Percentiles rank a stretch among this genome's conserved stretches.
Evolutionary conservation across 2,797 vertebrate species (phyloP).

Genomic region (Molothrus ater): DNA sequence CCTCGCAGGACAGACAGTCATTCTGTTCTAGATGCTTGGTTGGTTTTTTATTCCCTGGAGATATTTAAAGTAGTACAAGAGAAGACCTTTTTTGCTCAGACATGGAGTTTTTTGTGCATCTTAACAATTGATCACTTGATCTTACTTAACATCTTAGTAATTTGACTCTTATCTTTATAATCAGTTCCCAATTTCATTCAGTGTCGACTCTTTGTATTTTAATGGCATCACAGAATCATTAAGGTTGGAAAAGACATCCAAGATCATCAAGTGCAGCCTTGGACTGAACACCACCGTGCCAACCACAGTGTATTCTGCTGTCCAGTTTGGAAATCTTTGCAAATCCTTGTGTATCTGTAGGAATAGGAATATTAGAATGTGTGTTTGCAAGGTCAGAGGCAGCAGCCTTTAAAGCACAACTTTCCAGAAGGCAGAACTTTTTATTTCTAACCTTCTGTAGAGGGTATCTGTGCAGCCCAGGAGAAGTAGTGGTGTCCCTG

Average conservation of each 20-base stretch:
- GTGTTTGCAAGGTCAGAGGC: not conserved
- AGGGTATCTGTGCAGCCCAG: not conserved
- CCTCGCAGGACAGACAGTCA: not conserved
- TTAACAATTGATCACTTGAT: not conserved
- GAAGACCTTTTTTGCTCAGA: not conserved
- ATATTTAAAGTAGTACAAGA: not conserved
- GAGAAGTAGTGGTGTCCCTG: not conserved
- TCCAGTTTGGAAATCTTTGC: not conserved
- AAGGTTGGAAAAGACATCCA: not conserved
- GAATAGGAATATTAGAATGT: not conserved
- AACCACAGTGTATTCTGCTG: not conserved
- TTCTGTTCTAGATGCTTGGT: not conserved
- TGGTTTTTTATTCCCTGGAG: not conserved
- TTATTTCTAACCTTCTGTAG: not conserved
- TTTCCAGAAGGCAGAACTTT: not conserved
- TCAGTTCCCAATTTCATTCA: not conserved
- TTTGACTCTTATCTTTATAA: not conserved
- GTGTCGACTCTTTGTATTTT: not conserved
- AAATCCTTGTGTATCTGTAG: not conserved
- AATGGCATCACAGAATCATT: not conserved
- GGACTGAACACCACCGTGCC: rapidly evolving
- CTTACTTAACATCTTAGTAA: not conserved
- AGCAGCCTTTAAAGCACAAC: not conserved
- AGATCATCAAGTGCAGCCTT: not conserved
- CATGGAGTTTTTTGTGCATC: not conserved